Conservation (phyloP, 2,888 invertebrate species). For the Pogonocherus hispidulus region DNA sequence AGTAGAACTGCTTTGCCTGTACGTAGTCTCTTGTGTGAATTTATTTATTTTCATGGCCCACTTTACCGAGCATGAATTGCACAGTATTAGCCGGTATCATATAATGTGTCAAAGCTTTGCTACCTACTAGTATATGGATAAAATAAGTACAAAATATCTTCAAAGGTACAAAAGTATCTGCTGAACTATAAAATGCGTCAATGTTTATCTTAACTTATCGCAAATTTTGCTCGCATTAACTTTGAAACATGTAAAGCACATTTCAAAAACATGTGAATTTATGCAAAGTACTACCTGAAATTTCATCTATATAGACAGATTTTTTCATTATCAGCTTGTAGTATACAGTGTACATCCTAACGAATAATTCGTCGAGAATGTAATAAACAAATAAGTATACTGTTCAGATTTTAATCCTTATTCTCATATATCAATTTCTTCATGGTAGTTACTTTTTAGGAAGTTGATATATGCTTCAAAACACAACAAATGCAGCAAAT, state of each 20-base stretch:
- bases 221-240: neutral
- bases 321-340: too few species aligned
- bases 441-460: too few species aligned
- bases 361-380: too few species aligned
- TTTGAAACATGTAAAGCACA: neutral
- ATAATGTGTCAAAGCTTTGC: conserved; percentile 12
- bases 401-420: too few species aligned
- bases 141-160: neutral
- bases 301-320: too few species aligned
- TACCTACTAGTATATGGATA: neutral
- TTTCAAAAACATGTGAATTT: neutral
- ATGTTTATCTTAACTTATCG: conserved; percentile 1
- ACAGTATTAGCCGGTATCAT: conserved; percentile 14
- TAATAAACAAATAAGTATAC: too few species aligned
- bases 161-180: neutral
- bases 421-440: too few species aligned
- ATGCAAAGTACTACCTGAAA: neutral
- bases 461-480: too few species aligned
- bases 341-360: too few species aligned
- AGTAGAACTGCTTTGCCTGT: conserved; percentile 12
- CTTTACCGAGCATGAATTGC: neutral
- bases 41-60: conserved; percentile 15
- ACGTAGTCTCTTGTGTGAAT: conserved; percentile 18
- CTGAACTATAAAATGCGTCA: neutral
- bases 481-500: too few species aligned